Conservation (phyloP, 2,113 vertebrate genomes). For the Tretioscincus oriximinensis region DNA sequence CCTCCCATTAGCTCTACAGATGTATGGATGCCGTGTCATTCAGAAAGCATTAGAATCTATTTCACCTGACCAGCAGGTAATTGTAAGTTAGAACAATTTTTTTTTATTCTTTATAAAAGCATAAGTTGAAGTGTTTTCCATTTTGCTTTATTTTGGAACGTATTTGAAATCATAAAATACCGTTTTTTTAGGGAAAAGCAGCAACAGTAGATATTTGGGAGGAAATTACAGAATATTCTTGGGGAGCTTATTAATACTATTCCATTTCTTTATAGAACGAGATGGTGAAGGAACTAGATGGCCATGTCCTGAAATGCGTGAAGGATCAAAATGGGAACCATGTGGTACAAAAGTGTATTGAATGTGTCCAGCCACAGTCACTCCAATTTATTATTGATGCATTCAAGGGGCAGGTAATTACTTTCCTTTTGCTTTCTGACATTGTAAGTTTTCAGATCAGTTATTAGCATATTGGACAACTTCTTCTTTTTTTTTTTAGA, state of each 20-base stretch:
- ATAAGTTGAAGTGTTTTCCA: not conserved
- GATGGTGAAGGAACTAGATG: constrained; percentile 93
- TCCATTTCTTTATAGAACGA: constrained; percentile 79
- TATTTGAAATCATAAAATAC: constrained; percentile 18
- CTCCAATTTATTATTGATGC: constrained; percentile 96
- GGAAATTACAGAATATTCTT: not conserved
- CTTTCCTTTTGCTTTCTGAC: not conserved
- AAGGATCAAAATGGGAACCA: constrained; percentile 98
- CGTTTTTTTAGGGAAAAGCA: not conserved
- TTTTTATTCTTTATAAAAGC: constrained; percentile 44
- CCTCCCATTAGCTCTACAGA: constrained; percentile 91
- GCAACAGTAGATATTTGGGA: not conserved
- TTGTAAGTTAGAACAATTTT: constrained; percentile 87
- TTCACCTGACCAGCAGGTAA: constrained; percentile 98
- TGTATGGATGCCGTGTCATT: constrained; percentile 96
- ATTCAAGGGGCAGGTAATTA: constrained; percentile 91
- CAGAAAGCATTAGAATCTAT: constrained; percentile 97
- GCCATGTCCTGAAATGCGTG: constrained; percentile 95
- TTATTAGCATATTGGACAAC: not conserved
- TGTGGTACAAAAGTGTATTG: constrained; percentile 96
- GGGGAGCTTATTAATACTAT: not conserved
- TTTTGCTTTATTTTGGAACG: constrained; percentile 7
- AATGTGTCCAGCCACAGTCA: constrained; percentile 94
- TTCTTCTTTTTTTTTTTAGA: not conserved
- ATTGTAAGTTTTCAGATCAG: not conserved